Percentiles rank a stretch among this genome's conserved stretches.
These are phyloP conservation scores for Erebia ligea DNA, from an alignment of 2,888 invertebrate species.

Conservation along the genomic window DNA sequence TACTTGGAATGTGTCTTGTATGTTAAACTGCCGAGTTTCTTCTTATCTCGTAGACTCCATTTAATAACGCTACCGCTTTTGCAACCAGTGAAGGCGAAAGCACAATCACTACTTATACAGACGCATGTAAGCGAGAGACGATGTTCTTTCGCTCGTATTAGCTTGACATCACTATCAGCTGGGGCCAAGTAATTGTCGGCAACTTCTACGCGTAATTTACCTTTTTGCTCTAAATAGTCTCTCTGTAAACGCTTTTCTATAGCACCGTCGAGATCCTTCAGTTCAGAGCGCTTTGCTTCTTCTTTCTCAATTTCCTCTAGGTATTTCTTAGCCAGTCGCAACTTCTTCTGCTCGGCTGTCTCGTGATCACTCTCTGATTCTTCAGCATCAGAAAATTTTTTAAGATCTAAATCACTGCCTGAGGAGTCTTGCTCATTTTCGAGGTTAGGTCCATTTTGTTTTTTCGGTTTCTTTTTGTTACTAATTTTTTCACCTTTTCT, in stretches of 20 bases:
- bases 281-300: constrained; percentile 87
- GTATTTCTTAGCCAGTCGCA: constrained; percentile 95
- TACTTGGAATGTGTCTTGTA: constrained; percentile 70
- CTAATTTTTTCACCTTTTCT: constrained; percentile 77
- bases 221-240: constrained; percentile 93
- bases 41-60: constrained; percentile 88
- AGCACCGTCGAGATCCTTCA: constrained; percentile 85
- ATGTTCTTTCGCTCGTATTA: constrained; percentile 90
- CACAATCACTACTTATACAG: constrained; percentile 89
- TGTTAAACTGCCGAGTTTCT: constrained; percentile 83
- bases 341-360: constrained; percentile 94
- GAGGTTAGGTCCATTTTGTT: constrained; percentile 66
- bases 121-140: constrained; percentile 91
- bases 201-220: constrained; percentile 89
- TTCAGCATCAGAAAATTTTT: constrained; percentile 76
- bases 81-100: constrained; percentile 90
- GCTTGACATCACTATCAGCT: constrained; percentile 62
- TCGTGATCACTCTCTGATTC: constrained; percentile 87
- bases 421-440: constrained; percentile 85
- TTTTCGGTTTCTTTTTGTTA: constrained; percentile 68
- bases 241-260: constrained; percentile 90
- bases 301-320: constrained; percentile 93
- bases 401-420: constrained; percentile 85
- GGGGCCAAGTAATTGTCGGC: constrained; percentile 83
- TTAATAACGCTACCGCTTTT: constrained; percentile 95